Evolutionary conservation across 2,888 invertebrate genomes (phyloP).

Genomic region (Leptopilina myrica): DNA sequence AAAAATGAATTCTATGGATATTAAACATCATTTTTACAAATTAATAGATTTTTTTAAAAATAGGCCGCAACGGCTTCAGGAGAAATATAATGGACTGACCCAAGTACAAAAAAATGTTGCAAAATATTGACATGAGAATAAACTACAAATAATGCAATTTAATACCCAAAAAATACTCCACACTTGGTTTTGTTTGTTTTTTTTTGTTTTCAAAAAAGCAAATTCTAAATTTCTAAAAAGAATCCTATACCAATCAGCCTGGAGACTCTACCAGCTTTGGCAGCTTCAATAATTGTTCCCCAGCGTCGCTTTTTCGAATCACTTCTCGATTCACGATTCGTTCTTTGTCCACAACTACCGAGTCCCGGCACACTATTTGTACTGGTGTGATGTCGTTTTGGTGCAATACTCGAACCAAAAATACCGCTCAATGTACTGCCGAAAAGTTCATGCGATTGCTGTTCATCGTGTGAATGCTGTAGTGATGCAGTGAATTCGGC

Average conservation of each 20-base stretch:
- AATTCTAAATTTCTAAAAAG: no score
- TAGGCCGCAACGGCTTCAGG: no score
- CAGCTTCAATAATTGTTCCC: constrained; percentile 92
- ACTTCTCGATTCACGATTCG: constrained; percentile 60
- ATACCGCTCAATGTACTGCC: constrained; percentile 85
- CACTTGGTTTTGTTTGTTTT: no score
- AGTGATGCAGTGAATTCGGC: constrained; percentile 88
- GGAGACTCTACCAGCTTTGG: constrained; percentile 88
- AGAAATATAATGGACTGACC: no score
- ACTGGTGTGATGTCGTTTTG: constrained; percentile 76
- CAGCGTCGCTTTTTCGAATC: constrained; percentile 85
- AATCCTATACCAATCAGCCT: constrained; percentile 82
- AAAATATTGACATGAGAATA: no score
- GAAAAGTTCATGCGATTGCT: constrained; percentile 80
- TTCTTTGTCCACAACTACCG: constrained; percentile 61
- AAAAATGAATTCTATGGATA: no score
- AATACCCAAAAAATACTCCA: no score
- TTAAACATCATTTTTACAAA: no score
- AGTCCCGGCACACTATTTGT: constrained; percentile 73
- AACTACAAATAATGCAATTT: no score
- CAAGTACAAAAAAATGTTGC: no score
- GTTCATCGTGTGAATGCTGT: constrained; percentile 80
- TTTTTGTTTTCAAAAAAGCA: no score
- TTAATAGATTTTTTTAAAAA: no score
- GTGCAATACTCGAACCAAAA: constrained; percentile 78